Evolutionary conservation across 2,797 vertebrate genomes (phyloP), one percentile per base, ranked within the genome.

Genomic region (Acipenser transmontanus): DNA sequence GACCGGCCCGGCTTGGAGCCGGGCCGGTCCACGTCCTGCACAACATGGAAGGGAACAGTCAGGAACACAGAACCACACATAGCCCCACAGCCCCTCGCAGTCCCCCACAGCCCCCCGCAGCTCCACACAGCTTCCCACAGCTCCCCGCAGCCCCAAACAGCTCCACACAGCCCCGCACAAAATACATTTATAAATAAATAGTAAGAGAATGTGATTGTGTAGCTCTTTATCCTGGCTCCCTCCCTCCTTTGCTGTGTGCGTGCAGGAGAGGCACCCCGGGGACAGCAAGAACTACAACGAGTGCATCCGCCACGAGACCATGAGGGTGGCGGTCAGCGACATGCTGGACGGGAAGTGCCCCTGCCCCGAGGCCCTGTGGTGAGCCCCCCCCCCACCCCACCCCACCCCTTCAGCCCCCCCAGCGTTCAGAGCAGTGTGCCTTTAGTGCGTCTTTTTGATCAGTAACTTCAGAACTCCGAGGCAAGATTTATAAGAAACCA

Each of bases 241-340:
- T 13, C 12, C 20, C 6, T 4, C n/a, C 17, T n/a, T 76, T 17
- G 64, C 34, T 62, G 8, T 73, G 6, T 71, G 2, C 68, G 50
- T 61, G 0, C 75, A 98, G 97, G 97, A 99, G 80, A 92, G 95
- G 66, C 96, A 99, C 81, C 95, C 96, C 0, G 97, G 97, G 61
- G 97, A 99, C 87, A 97, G 95, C 77, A 98, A 98, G 86, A 98
- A 97, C 82, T 99, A 99, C 74, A 99, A 99, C 0, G 97, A 98
- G 86, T 98, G 96, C 68, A 98, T 99, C 75, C 94, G 96, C 63
- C 97, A 99, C 7, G 97, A 99, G 79, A 97, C 96, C 68, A 91
- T 99, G 85, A 87, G 97, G 50, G 96, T 99, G 50, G 97, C 97
- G 0, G 97, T 99, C 70, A 98, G 97, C 8, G 97, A 99, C 89